These are phyloP conservation scores for Callionymus lyra DNA, from an alignment of 2,113 vertebrate genomes.

Conservation along the genomic window DNA sequence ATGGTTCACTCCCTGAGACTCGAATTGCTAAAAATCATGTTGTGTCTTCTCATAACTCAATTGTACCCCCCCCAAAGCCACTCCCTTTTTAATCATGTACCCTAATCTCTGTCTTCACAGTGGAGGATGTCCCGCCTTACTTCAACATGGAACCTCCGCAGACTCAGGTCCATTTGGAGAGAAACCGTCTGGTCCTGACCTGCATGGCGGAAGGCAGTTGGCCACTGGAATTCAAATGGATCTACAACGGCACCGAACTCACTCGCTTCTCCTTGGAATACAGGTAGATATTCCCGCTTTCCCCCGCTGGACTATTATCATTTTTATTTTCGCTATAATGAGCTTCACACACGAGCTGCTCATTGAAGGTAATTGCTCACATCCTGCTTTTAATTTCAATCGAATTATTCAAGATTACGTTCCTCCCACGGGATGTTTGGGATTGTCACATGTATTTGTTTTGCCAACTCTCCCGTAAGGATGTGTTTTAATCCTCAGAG, in stretches of 20 bases:
- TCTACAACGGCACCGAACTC: slow-evolving; percentile 84
- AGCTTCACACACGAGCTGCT: slow-evolving; percentile 45
- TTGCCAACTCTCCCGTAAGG: too few relatives aligned
- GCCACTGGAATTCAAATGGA: slow-evolving; percentile 97
- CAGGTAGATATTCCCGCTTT: slow-evolving; percentile 65
- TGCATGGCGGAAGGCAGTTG: slow-evolving; percentile 99
- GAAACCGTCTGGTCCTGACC: slow-evolving; percentile 93
- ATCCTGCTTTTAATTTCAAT: slow-evolving; percentile 41
- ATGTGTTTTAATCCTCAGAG: too few relatives aligned
- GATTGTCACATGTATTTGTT: slow-evolving; percentile 51
- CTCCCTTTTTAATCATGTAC: not conserved
- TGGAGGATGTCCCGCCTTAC: slow-evolving; percentile 91
- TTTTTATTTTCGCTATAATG: slow-evolving; percentile 28
- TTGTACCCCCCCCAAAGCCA: too few relatives aligned
- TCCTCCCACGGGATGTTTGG: slow-evolving; percentile 46
- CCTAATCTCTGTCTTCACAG: not conserved
- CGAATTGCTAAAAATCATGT: slow-evolving; percentile 37
- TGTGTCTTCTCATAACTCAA: slow-evolving; percentile 24
- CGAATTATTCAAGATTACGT: slow-evolving; percentile 58
- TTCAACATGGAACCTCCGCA: slow-evolving; percentile 95
- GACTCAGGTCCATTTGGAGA: slow-evolving; percentile 91
- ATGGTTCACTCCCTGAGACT: slow-evolving; percentile 37
- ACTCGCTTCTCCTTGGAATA: slow-evolving; percentile 96
- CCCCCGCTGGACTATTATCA: slow-evolving; percentile 9
- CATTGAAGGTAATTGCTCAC: slow-evolving; percentile 59